These are phyloP conservation scores for Sinelater perroti DNA, from an alignment of 2,888 invertebrate species.

Conservation along the genomic window DNA sequence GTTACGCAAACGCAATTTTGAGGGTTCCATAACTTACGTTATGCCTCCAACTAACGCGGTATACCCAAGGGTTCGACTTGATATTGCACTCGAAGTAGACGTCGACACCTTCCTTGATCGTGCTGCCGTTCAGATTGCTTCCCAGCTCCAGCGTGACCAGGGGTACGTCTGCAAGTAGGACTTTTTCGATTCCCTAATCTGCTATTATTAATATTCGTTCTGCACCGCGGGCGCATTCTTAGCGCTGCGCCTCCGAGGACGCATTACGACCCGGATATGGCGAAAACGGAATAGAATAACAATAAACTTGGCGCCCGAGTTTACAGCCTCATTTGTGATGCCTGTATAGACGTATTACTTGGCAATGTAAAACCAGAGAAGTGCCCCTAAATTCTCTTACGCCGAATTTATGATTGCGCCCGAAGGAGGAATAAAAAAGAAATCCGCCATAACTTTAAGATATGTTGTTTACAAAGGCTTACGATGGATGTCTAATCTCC, in stretches of 20 bases:
- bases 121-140: constrained; percentile 79
- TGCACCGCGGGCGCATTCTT: constrained; percentile 13
- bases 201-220: constrained; percentile 9
- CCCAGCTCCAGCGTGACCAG: constrained; percentile 84
- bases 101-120: constrained; percentile 87
- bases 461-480: constrained; percentile 61
- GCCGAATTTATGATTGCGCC: constrained; percentile 18
- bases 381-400: constrained; percentile 41
- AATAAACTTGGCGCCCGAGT: constrained; percentile 48
- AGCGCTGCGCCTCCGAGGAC: constrained; percentile 10
- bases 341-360: constrained; percentile 17
- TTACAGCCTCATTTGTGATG: constrained; percentile 45
- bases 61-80: constrained; percentile 86
- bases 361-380: constrained; percentile 7
- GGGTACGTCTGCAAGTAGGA: constrained; percentile 82
- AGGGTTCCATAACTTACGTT: constrained; percentile 67
- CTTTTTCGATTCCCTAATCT: background rate
- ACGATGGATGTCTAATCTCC: constrained; percentile 87
- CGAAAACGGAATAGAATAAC: constrained; percentile 52
- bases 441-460: constrained; percentile 2
- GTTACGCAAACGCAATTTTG: constrained; percentile 17
- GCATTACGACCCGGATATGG: constrained; percentile 41
- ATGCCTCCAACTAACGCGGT: constrained; percentile 80
- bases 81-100: constrained; percentile 93
- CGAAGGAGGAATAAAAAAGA: constrained; percentile 16